Base-by-base conservation (phyloP, 2,797 vertebrate species). In the Falco novaeseelandiae region DNA sequence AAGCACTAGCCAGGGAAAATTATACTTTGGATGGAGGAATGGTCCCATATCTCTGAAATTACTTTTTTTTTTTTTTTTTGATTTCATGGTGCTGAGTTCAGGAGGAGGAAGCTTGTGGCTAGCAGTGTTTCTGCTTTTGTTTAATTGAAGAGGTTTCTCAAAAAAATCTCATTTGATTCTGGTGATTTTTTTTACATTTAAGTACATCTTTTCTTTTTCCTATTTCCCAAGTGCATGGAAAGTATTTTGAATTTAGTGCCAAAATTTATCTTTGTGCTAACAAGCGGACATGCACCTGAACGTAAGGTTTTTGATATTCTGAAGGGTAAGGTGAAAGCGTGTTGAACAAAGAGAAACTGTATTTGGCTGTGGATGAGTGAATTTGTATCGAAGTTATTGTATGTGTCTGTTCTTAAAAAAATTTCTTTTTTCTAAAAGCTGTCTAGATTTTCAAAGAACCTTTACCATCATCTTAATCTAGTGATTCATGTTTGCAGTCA, bases 251-350 rank as follows among this genome's bases (percentile, higher is more conserved):
- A 52, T 69, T 51, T 54, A 55, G 18, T 79, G n/a, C 34, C 67
- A 65, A 71, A 58, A 42, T 26, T 4, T 17, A 10, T 36, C 6
- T 48, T 27, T 70, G 73, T 85, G 13, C 32, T 86, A 14, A 26
- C 12, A 4, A 0, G 1, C 5, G 72, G 25, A 21, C 2, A 1
- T 22, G 2, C 6, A 36, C 7, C 9, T 49, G 29, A 38, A 65
- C 76, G 27, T 11, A 30, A 86, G 12, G 23, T 7, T 72, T 90
- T 76, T 69, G 13, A 26, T 90, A 8, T 62, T 89, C 34, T 36
- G 40, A 32, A 69, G 19, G 12, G 13, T 66, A 69, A 88, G 18
- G 16, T 42, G 54, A 48, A 27, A 30, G 36, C 11, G 12, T 32
- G 15, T 52, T 74, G 61, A 86, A 57, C 10, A 82, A 80, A 83